Conservation (phyloP, 2,113 vertebrate species). For the Malaclemys terrapin region DNA sequence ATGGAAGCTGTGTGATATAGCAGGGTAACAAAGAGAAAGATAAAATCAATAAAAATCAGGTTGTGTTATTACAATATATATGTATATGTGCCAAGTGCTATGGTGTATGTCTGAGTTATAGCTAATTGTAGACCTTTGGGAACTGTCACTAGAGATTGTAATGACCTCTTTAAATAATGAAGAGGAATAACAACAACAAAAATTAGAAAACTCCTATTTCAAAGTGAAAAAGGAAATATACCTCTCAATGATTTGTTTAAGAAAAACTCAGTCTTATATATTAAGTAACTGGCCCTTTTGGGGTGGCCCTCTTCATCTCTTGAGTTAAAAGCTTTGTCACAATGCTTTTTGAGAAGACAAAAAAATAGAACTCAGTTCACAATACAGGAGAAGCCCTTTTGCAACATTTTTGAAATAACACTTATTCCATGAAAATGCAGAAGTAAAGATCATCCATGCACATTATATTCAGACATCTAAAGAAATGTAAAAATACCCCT, state of each 20-base stretch:
- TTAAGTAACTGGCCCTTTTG: neutral
- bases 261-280: neutral
- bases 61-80: neutral
- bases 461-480: constrained; percentile 3
- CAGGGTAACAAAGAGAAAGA: neutral
- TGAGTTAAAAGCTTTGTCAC: neutral
- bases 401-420: constrained; percentile 7
- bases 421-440: constrained; percentile 6
- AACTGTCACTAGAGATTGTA: neutral
- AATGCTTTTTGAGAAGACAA: neutral
- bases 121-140: neutral
- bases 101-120: neutral
- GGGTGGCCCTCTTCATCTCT: neutral
- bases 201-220: neutral
- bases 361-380: neutral
- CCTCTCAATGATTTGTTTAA: neutral
- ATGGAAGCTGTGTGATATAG: neutral
- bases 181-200: neutral
- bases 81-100: neutral
- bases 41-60: neutral
- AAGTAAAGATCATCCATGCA: neutral
- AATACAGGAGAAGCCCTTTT: neutral
- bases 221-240: neutral
- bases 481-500: neutral
- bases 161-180: neutral